A percentile compares a stretch with the other conserved stretches of the same genome.
phyloP scores from a whole-genome alignment of 2,113 vertebrate genomes.

The Brachionichthys hirsutus region DNA sequence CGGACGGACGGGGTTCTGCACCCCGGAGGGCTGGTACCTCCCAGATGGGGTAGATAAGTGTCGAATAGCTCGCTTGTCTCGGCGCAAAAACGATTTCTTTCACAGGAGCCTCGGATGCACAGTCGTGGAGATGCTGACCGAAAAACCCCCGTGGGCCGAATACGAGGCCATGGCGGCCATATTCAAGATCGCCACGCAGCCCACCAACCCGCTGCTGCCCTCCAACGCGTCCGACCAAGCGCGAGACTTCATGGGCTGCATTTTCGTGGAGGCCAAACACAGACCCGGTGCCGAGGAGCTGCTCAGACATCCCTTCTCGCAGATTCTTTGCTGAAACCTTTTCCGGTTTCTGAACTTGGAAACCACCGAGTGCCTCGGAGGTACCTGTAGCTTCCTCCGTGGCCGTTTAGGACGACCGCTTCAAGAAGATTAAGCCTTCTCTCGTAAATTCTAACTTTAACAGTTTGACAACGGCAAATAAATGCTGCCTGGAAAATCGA shows the following conservation, averaged over 20 bases:
- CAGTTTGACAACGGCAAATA: neutral
- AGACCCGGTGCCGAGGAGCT: constrained; percentile 94
- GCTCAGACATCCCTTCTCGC: constrained; percentile 93
- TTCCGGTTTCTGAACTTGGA: constrained; percentile 12
- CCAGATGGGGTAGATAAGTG: constrained; percentile 18
- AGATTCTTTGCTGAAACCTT: constrained; percentile 86
- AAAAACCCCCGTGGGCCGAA: constrained; percentile 96
- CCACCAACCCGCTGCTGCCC: constrained; percentile 92
- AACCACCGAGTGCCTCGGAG: constrained; percentile 9
- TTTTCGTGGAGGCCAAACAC: constrained; percentile 94
- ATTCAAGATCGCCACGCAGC: constrained; percentile 97
- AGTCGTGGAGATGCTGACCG: constrained; percentile 96
- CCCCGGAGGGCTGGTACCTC: constrained; percentile 12
- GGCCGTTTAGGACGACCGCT: neutral
- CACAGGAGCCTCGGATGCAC: constrained; percentile 93
- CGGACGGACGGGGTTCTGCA: constrained; percentile 25
- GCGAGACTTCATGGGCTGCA: constrained; percentile 88
- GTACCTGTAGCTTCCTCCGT: constrained; percentile 15
- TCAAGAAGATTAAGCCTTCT: constrained; percentile 3
- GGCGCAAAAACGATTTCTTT: neutral
- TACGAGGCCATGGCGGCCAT: constrained; percentile 97
- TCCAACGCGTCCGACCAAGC: constrained; percentile 88
- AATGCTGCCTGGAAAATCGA: constrained; percentile 12
- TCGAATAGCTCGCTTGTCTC: constrained; percentile 16
- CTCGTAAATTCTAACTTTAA: constrained; percentile 1